Conservation (phyloP, 2,888 invertebrate species). For the Stenurella melanura region DNA sequence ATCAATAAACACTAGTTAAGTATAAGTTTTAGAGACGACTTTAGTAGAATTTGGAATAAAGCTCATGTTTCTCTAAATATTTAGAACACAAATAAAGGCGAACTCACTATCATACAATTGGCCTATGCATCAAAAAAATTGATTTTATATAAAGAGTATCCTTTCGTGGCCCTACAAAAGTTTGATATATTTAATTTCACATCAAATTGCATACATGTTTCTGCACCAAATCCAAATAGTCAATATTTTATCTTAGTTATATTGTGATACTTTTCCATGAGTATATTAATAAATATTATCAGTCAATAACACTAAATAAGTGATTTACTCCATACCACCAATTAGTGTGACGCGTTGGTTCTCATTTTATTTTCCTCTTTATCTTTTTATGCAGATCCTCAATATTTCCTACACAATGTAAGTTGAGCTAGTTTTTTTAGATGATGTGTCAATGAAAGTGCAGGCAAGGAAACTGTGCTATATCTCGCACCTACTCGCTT, state of each 20-base stretch:
- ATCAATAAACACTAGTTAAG: no score
- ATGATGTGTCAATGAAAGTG: conserved; percentile 4
- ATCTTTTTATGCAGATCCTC: conserved; percentile 12
- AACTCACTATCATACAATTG: background rate
- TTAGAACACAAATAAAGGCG: background rate
- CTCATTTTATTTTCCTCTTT: background rate
- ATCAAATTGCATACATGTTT: background rate
- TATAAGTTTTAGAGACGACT: no score
- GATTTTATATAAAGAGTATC: background rate
- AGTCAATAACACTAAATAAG: conserved; percentile 1
- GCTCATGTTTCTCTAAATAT: no score
- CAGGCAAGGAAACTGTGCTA: conserved; percentile 10
- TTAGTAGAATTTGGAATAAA: no score
- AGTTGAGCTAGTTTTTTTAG: conserved; percentile 2
- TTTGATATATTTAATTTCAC: background rate
- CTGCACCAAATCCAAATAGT: conserved; percentile 1
- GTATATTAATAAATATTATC: background rate
- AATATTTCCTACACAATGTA: background rate
- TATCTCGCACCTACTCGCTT: conserved; percentile 15
- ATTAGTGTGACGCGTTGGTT: background rate
- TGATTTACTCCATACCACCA: conserved; percentile 13
- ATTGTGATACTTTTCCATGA: background rate
- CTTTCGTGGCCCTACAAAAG: background rate
- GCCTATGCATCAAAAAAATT: background rate
- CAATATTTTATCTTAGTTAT: conserved; percentile 6